Percentiles rank a stretch among this genome's conserved stretches.
Conservation (phyloP, 2,113 vertebrate genomes). For the Pseudorhombus dupliciocellatus region DNA sequence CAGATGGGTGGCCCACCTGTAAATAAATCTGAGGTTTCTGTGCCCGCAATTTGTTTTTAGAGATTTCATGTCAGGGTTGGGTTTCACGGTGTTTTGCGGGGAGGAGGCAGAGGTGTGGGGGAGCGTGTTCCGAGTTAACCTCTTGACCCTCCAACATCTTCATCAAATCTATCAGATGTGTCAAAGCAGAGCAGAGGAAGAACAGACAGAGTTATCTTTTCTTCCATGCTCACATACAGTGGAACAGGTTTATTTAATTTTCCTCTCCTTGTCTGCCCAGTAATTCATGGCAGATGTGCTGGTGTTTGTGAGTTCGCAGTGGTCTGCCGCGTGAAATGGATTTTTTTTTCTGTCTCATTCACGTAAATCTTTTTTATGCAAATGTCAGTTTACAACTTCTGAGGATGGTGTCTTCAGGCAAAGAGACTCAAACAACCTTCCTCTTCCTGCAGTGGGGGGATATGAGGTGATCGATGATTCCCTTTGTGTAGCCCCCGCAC, state of each 20-base stretch:
- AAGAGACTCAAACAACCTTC: background rate
- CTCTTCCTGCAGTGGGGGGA: background rate
- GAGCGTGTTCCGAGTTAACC: slow-evolving; percentile 69
- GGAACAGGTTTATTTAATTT: slow-evolving; percentile 70
- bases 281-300: slow-evolving; percentile 74
- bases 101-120: slow-evolving; percentile 18
- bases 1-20: slow-evolving; percentile 40
- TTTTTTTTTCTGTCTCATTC: slow-evolving; percentile 10
- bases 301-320: slow-evolving; percentile 50
- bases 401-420: slow-evolving; percentile 7
- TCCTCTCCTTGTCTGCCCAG: slow-evolving; percentile 55
- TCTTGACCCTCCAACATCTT: slow-evolving; percentile 57
- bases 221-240: slow-evolving; percentile 41
- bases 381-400: slow-evolving; percentile 23
- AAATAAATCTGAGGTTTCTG: slow-evolving; percentile 13
- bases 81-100: slow-evolving; percentile 19
- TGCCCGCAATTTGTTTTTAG: slow-evolving; percentile 53
- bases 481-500: background rate
- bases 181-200: slow-evolving; percentile 44
- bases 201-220: slow-evolving; percentile 51
- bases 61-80: slow-evolving; percentile 29
- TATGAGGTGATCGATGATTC: background rate
- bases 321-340: slow-evolving; percentile 40
- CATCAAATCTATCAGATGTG: slow-evolving; percentile 45
- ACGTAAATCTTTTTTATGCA: slow-evolving; percentile 28